phyloP scores from a whole-genome alignment of 2,888 invertebrate genomes.

The Nycteola revayana region DNA sequence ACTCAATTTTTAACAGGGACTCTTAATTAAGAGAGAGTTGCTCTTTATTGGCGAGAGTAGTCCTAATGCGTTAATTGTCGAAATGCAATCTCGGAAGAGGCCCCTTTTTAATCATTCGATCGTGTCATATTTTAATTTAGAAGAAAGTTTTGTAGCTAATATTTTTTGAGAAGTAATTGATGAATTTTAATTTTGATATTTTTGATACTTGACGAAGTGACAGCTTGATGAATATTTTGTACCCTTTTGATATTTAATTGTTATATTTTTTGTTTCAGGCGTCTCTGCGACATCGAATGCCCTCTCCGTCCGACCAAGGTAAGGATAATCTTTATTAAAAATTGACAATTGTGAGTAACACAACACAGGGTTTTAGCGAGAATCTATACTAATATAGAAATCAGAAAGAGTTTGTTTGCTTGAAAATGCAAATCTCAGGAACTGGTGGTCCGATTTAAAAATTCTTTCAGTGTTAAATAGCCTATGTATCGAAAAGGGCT shows the following conservation, averaged over 20 bases:
- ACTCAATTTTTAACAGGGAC: slow-evolving; percentile 81
- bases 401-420: too few species aligned
- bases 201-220: not conserved
- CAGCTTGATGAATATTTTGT: slow-evolving; percentile 28
- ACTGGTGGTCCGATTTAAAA: too few species aligned
- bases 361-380: too few species aligned
- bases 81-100: slow-evolving; percentile 77
- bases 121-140: slow-evolving; percentile 74
- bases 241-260: slow-evolving; percentile 19
- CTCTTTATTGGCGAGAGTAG: slow-evolving; percentile 76
- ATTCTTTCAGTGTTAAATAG: too few species aligned
- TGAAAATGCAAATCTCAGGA: too few species aligned
- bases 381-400: too few species aligned
- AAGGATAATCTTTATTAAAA: too few species aligned
- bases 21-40: slow-evolving; percentile 78
- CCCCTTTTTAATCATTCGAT: slow-evolving; percentile 72
- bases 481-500: too few species aligned
- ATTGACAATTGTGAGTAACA: too few species aligned
- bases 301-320: slow-evolving; percentile 75
- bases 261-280: slow-evolving; percentile 67
- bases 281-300: slow-evolving; percentile 64
- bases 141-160: slow-evolving; percentile 35
- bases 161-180: slow-evolving; percentile 50
- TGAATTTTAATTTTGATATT: slow-evolving; percentile 48
- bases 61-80: slow-evolving; percentile 82